phyloP scores from a whole-genome alignment of 2,888 invertebrate genomes.

The Drosophila siamana region DNA sequence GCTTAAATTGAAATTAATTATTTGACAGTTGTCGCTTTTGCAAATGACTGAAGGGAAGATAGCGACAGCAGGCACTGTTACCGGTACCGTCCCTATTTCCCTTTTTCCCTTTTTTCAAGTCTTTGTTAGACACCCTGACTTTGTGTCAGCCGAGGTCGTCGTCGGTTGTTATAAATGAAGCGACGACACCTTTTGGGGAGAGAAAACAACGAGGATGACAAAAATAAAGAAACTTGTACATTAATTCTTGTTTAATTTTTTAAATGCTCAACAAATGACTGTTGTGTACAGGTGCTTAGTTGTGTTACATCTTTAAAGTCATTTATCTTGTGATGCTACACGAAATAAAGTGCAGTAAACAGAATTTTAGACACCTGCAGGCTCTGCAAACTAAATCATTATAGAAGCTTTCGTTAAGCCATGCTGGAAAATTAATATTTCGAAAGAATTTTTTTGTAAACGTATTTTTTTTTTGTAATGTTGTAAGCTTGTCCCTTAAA shows the following conservation, averaged over 20 bases:
- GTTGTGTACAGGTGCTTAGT: conserved; percentile 26
- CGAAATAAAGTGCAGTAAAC: conserved; percentile 3
- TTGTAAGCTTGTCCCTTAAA: not conserved
- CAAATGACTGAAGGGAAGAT: conserved; percentile 55
- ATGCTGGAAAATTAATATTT: not conserved
- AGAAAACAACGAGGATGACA: not conserved
- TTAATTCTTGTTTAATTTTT: conserved; percentile 74
- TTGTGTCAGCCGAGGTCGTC: conserved; percentile 45
- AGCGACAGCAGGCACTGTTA: conserved; percentile 26
- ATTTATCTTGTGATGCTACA: conserved; percentile 46
- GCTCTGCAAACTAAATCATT: not conserved
- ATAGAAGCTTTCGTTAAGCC: not conserved
- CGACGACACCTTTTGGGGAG: conserved; percentile 37
- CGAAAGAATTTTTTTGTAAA: too few species aligned
- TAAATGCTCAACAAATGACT: conserved; percentile 68
- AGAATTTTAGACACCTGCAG: conserved; percentile 15
- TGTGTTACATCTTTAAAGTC: conserved; percentile 36
- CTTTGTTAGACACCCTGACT: conserved; percentile 46
- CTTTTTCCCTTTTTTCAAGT: conserved; percentile 32
- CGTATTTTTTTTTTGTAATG: too few species aligned
- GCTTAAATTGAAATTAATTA: conserved; percentile 82
- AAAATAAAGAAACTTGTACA: conserved; percentile 29
- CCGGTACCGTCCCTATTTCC: not conserved
- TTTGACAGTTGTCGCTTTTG: conserved; percentile 78
- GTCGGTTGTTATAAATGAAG: conserved; percentile 67